Base-by-base conservation (phyloP, 2,797 vertebrate genomes). In the Lithobates sylvaticus region DNA sequence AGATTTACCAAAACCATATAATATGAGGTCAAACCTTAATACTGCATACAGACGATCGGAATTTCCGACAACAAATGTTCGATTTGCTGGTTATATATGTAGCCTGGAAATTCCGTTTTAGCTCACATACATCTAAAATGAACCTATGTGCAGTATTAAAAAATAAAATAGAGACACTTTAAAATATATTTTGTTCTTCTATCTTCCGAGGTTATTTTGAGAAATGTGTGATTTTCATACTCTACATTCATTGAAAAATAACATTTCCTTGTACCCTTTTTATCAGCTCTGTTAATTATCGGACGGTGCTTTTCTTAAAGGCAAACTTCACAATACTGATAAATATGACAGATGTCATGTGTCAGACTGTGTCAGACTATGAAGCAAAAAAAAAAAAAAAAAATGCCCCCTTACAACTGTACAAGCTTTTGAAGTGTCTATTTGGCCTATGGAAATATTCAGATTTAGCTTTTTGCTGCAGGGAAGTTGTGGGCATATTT, bases 201-300 rank as follows among this genome's bases (percentile, higher is more conserved):
- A 50, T 58, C 50, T 81, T 54, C 36, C 29, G 73, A 84, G 76
- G 27, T 64, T 68, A 70, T 79, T 81, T 81, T 86, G 71, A 75
- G 32, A 34, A 39, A 74, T 85, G 10, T 80, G 58, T 80, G 39
- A 50, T 36, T 79, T 85, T 42, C n/a, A 84, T 50, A 21, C 16
- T 73, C 29, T 47, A 7, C 18, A 58, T 27, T 71, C 23, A 64
- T 44, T 21, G 58, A 47, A 34, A 34, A 78, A 61, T 23, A 23
- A 61, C 54, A 23, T 61, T 10, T 23, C 21, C 54, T 61, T 54
- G 50, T 44, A 0, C 58, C 42, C 39, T 9, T 39, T 39, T 39
- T 29, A 34, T 23, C 64, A 39, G 39, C 64, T 39, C 36, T 18
- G 16, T 54, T 54, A 3, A 18, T 54, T 54, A 18, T 13, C 6